phyloP scores from a whole-genome alignment of 2,113 vertebrate genomes.

The Sander vitreus region DNA sequence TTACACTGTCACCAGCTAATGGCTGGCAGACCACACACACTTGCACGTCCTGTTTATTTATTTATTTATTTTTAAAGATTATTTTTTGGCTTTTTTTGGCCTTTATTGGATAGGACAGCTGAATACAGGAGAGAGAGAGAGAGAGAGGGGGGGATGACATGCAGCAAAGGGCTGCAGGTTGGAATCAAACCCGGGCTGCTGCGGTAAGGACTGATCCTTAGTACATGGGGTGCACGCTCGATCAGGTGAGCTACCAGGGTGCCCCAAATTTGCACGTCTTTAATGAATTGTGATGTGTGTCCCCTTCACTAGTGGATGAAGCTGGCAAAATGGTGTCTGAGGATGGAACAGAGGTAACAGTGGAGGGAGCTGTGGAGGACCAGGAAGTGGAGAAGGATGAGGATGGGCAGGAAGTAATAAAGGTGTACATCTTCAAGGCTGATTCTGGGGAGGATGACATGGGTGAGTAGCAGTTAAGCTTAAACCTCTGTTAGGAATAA shows the following conservation, averaged over 20 bases:
- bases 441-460: slow-evolving; percentile 97
- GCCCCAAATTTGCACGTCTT: background rate
- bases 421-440: slow-evolving; percentile 99
- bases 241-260: no score
- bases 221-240: no score
- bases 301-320: slow-evolving; percentile 91
- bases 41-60: background rate
- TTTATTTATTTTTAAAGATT: no score
- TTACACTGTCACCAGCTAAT: background rate
- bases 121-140: no score
- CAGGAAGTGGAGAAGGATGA: slow-evolving; percentile 94
- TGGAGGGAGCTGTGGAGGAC: slow-evolving; percentile 89
- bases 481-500: background rate
- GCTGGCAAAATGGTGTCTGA: slow-evolving; percentile 96
- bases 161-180: no score
- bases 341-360: slow-evolving; percentile 92
- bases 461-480: slow-evolving; percentile 84
- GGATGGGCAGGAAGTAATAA: slow-evolving; percentile 97
- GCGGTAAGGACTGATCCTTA: no score
- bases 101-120: no score
- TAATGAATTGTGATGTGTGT: slow-evolving; percentile 10
- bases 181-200: no score
- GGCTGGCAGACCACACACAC: background rate
- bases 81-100: no score
- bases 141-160: no score